Percentiles rank a stretch among this genome's conserved stretches.
phyloP scores from a whole-genome alignment of 2,113 vertebrate species.

The Menura novaehollandiae region DNA sequence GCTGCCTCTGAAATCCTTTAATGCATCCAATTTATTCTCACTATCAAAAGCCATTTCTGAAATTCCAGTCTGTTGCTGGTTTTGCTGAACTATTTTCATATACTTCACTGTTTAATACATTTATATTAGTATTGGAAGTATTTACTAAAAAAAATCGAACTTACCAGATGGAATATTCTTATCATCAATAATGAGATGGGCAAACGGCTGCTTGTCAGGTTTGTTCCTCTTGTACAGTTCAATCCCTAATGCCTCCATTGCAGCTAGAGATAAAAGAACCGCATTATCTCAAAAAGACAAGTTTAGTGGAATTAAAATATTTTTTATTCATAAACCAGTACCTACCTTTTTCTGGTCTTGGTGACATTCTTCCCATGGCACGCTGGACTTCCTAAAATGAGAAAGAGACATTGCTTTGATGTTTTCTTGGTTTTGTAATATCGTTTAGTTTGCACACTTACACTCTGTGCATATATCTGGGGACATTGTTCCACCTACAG shows the following conservation, averaged over 20 bases:
- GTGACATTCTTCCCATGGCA: conserved; percentile 47
- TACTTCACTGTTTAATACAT: neutral
- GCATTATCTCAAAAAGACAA: neutral
- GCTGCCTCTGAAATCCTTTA: neutral
- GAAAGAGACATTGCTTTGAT: neutral
- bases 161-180: conserved; percentile 74
- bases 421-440: neutral
- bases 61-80: neutral
- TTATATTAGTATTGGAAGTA: neutral
- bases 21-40: neutral
- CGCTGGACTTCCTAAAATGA: conserved; percentile 74
- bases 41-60: neutral
- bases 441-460: neutral
- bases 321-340: neutral
- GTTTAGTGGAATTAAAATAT: neutral
- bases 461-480: neutral
- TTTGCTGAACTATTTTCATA: neutral
- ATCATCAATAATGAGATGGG: conserved; percentile 80
- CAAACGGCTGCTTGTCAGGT: conserved; percentile 69
- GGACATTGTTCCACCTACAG: neutral
- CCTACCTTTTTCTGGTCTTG: conserved; percentile 73
- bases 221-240: conserved; percentile 64
- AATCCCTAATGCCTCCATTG: conserved; percentile 60
- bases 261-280: conserved; percentile 61
- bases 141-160: neutral